Percentiles rank a stretch among this genome's conserved stretches.
phyloP scores from a whole-genome alignment of 2,797 vertebrate genomes.

The Neosalanx taihuensis region DNA sequence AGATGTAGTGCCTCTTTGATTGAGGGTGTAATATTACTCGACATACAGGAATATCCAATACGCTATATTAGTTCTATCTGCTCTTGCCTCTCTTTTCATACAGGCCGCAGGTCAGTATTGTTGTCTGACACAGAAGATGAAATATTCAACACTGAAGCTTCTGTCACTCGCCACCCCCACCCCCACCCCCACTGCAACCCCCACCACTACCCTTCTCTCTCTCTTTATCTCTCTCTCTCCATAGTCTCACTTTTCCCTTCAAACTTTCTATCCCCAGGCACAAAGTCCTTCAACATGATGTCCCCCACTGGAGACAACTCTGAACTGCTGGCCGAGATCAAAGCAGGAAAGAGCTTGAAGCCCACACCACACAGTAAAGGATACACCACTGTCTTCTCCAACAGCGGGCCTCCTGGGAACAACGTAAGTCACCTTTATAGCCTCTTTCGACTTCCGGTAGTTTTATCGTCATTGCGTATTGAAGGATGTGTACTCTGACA shows the following conservation, averaged over 20 bases:
- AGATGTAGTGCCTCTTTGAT: neutral
- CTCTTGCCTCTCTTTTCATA: neutral
- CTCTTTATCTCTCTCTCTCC: conserved; percentile 34
- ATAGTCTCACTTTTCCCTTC: conserved; percentile 53
- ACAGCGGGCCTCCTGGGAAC: conserved; percentile 74
- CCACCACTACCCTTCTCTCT: conserved; percentile 13
- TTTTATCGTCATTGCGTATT: neutral
- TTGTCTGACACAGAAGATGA: conserved; percentile 54
- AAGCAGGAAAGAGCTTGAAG: conserved; percentile 95
- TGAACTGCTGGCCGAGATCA: conserved; percentile 96
- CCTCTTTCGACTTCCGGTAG: neutral
- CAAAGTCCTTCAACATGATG: conserved; percentile 99
- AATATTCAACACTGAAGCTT: conserved; percentile 63
- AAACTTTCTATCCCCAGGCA: conserved; percentile 70
- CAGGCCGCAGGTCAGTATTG: conserved; percentile 42
- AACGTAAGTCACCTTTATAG: conserved; percentile 61
- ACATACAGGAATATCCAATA: neutral
- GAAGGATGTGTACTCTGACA: neutral
- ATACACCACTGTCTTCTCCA: conserved; percentile 89
- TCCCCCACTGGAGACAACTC: conserved; percentile 96
- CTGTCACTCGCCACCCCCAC: conserved; percentile 39
- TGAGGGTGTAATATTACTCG: neutral
- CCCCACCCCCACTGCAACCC: neutral
- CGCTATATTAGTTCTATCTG: neutral
- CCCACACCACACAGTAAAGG: conserved; percentile 94